Evolutionary conservation across 92 coral and sea anemone species (phyloP), one percentile per base, ranked within the genome.

Genomic region (Galaxea fascicularis): DNA sequence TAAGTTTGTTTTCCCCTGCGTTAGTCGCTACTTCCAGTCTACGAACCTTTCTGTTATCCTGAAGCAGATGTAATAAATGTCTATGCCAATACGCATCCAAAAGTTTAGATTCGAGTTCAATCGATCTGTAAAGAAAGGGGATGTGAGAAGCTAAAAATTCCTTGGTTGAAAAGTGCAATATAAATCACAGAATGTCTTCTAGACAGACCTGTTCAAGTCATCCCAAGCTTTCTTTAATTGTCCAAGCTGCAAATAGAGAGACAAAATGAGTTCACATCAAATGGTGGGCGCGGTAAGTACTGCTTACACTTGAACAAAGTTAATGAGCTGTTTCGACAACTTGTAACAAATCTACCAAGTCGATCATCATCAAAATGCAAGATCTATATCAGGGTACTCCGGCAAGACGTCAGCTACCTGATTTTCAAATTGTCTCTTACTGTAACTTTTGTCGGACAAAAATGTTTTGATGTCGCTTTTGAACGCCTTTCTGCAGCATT

Each of bases 41-140:
- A 63, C 39, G 22, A 29, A 91, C 98, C 96, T 96, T 96, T 54
- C 80, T 90, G 78, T 96, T 91, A 62, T 89, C 90, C n/a, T 93
- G 95, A 29, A 96, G 72, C 5, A 96, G 91, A 54, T 95, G 90
- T 21, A 96, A 87, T 30, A 96, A 89, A 87, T 96, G 99, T 63
- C 99, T 92, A 83, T 96, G 99, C 99, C 99, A 96, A 70, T 92
- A 93, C 17, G 95, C 93, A 74, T 92, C 98, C 73, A 96, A 80
- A 51, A 96, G 89, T 92, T 88, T 89, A 14, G 94, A 95, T 64
- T 94, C 99, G 58, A 96, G 78, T 60, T 94, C 92, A 84, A 96
- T 94, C 10, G 99, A 89, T 39, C 99, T 96, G 79, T 20, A n/a
- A 51, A 45, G 8, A 66, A 71, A 15, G 11, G 31, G 21, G 22